Conservation (phyloP, 2,113 vertebrate species). For the cat (Felis catus) region F.catus_Fca126_mat1.0 CM031424.1:50565001-50565500, state of each 20-base stretch:
- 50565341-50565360: background rate
- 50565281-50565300: background rate
- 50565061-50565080: slow-evolving; percentile 92
- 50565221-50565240: slow-evolving; percentile 93
- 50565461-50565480: background rate
- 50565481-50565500: background rate
- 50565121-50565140: slow-evolving; percentile 92
- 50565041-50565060: slow-evolving; percentile 93
- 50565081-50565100: slow-evolving; percentile 93
- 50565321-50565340: fast-evolving
- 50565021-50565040: slow-evolving; percentile 7
- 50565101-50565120: slow-evolving; percentile 95
- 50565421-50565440: background rate
- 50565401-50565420: fast-evolving
- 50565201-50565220: slow-evolving; percentile 93
- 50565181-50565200: slow-evolving; percentile 92
- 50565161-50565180: slow-evolving; percentile 93
- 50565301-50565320: background rate
- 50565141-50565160: slow-evolving; percentile 90
- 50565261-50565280: slow-evolving; percentile 41
- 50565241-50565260: slow-evolving; percentile 86
- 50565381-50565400: fast-evolving
- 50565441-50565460: background rate
- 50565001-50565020: background rate
- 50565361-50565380: no score